Evolutionary conservation across 2,888 invertebrate genomes (phyloP), one percentile per base, ranked within the genome.

Genomic region (Axea sp.): DNA sequence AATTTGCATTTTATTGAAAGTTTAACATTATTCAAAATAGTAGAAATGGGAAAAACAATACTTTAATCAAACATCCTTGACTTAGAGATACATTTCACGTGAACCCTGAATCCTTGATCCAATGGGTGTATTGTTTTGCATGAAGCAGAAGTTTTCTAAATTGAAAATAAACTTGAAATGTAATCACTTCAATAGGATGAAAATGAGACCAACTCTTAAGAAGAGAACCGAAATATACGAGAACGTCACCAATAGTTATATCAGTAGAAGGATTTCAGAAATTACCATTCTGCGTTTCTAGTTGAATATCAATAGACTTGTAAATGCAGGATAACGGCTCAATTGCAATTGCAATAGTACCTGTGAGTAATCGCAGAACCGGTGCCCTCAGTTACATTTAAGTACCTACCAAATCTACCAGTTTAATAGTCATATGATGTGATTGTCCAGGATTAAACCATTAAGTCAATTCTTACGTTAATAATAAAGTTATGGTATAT

Each of bases 301-400:
- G 78, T 81, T 80, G 81, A 83, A 83, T 82, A 82, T 83, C 82
- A 83, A 83, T 83, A 80, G 67, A 62, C 67, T 78, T 74, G 80
- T 77, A 81, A 82, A 73, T 75, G 57, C 60, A 69, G 62, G 71
- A 71, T 73, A 75, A 57, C 60, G 55, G 78, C 73, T 77, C 77
- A 62, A 73, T 77, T 55, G 75, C 79, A 77, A 79, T 81, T 77
- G 78, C 78, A 80, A 78, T 78, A 82, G 81, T 83, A 79, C 76
- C 78, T 60, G 14, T 15, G 73, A 78, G 77, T 82, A 82, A 82
- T 83, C 78, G 79, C 43, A 7, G 9, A 45, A 2, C 33, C 15
- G n/a, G 15, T 15, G n/a, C 15, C 24, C 73, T 76, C 80, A 78
- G 79, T 78, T 79, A 78, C 75, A 62, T 75, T 65, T 31, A 67